A percentile compares a stretch with the other conserved stretches of the same genome.
These are phyloP conservation scores for Trachelipus rathkii DNA, from an alignment of 1,140 invertebrate genomes.

Conservation along the genomic window DNA sequence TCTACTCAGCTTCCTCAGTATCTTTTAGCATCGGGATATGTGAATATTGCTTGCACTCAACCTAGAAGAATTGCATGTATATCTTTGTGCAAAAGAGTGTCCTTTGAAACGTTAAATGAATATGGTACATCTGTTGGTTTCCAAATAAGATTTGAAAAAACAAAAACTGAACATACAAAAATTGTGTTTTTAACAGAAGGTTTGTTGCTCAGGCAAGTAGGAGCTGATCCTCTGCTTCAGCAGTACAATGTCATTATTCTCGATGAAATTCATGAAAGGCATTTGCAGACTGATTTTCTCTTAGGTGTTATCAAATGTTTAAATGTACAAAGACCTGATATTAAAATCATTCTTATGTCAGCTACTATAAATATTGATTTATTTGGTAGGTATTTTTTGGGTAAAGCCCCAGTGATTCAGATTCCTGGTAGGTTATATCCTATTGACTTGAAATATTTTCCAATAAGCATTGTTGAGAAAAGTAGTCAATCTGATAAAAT, in stretches of 20 bases:
- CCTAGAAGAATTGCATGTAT: slow-evolving; percentile 93
- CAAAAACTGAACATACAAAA: slow-evolving; percentile 78
- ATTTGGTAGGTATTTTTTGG: slow-evolving; percentile 84
- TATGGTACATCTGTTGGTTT: slow-evolving; percentile 83
- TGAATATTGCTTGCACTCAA: slow-evolving; percentile 79
- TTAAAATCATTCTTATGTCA: slow-evolving; percentile 96
- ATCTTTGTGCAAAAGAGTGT: slow-evolving; percentile 85
- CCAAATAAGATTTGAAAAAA: slow-evolving; percentile 95
- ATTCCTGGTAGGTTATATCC: slow-evolving; percentile 91
- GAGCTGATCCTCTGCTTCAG: slow-evolving; percentile 56
- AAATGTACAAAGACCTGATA: slow-evolving; percentile 67
- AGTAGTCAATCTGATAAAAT: slow-evolving; percentile 66
- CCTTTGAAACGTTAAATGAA: slow-evolving; percentile 85
- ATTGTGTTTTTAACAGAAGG: slow-evolving; percentile 97
- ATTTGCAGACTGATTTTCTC: slow-evolving; percentile 90
- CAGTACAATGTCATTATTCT: slow-evolving; percentile 83
- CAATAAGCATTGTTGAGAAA: slow-evolving; percentile 70
- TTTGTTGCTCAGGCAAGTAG: slow-evolving; percentile 75
- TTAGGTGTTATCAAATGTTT: slow-evolving; percentile 88
- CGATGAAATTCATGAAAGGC: slow-evolving; percentile 95
- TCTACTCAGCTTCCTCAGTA: slow-evolving; percentile 93
- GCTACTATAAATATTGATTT: slow-evolving; percentile 96
- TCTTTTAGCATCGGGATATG: slow-evolving; percentile 58
- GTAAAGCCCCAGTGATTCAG: slow-evolving; percentile 64
- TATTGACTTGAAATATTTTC: slow-evolving; percentile 83